Percentiles rank a stretch among this genome's conserved stretches.
Evolutionary conservation across 2,797 vertebrate genomes (phyloP).

Genomic region (Crax fasciolata): DNA sequence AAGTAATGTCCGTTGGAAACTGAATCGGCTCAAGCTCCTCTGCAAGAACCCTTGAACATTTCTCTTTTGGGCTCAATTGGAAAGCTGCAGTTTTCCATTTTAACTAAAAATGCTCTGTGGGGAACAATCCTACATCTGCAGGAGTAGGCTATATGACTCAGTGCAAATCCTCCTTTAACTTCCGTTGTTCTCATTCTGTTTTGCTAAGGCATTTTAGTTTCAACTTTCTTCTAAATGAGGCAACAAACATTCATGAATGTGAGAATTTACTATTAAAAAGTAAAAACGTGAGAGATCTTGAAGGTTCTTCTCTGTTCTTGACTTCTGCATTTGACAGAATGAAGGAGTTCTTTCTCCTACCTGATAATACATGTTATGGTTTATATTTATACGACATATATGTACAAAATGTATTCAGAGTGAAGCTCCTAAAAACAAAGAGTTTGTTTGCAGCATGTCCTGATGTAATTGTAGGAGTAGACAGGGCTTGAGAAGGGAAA

Average conservation of each 20-base stretch:
- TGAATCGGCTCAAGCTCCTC: neutral
- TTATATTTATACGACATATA: neutral
- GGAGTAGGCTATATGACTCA: neutral
- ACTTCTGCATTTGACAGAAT: neutral
- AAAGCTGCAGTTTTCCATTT: slow-evolving; percentile 42
- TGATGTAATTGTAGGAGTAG: neutral
- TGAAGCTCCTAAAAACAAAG: neutral
- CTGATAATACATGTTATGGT: neutral
- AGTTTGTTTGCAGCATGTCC: neutral
- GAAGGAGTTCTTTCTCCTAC: neutral
- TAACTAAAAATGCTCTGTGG: slow-evolving; percentile 1
- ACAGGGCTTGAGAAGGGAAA: neutral
- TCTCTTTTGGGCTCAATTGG: slow-evolving; percentile 3
- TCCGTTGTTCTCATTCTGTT: neutral
- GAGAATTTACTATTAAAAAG: neutral
- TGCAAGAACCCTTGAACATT: neutral
- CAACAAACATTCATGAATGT: neutral
- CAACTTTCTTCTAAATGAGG: neutral
- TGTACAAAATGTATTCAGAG: neutral
- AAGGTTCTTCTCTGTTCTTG: neutral
- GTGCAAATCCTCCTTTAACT: neutral
- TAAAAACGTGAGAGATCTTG: neutral
- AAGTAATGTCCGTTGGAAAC: neutral
- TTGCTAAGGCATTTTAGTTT: neutral
- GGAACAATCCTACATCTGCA: slow-evolving; percentile 4